phyloP scores from a whole-genome alignment of 2,797 vertebrate species.

The Manis pentadactyla region DNA sequence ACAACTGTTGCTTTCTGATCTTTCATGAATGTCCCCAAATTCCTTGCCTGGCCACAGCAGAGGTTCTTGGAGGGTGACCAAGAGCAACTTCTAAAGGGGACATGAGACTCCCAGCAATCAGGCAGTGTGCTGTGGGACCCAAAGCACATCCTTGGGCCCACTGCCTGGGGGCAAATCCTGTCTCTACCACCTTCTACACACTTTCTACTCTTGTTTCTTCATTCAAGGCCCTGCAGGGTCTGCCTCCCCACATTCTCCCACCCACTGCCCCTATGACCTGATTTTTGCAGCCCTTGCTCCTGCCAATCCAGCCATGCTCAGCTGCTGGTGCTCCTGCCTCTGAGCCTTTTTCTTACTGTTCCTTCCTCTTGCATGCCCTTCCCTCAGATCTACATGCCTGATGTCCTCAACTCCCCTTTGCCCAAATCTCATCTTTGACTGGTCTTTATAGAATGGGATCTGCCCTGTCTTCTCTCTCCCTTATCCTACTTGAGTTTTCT shows the following conservation, averaged over 20 bases:
- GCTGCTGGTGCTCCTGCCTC: neutral
- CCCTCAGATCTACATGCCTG: neutral
- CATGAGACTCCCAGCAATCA: too few species aligned
- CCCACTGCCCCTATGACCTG: neutral
- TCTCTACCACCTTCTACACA: neutral
- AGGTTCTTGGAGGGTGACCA: neutral
- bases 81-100: neutral
- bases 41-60: too few species aligned
- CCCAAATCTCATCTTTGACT: neutral
- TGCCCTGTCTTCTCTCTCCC: neutral
- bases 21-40: too few species aligned
- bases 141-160: neutral
- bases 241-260: too few species aligned
- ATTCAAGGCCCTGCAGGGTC: accelerated
- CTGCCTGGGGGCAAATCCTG: too few species aligned
- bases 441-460: accelerated
- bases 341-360: neutral
- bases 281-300: accelerated
- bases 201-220: neutral
- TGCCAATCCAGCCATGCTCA: too few species aligned
- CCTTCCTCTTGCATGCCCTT: neutral
- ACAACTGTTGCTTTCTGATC: accelerated
- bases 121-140: accelerated
- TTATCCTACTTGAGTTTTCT: neutral
- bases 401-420: accelerated